Base-by-base conservation (phyloP, 2,888 invertebrate species). In the Sclerodermus sp. region DNA sequence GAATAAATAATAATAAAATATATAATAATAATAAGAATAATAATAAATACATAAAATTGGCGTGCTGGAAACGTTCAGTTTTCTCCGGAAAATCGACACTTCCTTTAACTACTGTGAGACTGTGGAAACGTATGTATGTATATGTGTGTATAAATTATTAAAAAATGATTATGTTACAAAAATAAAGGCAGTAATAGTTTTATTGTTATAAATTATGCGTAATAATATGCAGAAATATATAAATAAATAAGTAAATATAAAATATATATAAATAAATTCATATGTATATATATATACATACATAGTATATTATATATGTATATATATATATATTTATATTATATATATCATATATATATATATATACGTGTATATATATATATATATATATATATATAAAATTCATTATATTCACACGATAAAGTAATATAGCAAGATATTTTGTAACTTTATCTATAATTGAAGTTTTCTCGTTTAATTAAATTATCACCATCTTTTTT, bases 141-240 rank as follows among this genome's bases (percentile, higher is more conserved):
- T 55, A 57, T 45, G 46, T 61, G 53, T 47, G n/a, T 52, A 54
- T 46, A 58, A 47, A 54, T 64, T 58, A 57, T 49, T 52, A 57
- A 62, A 62, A 55, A 62, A 68, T 57, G 54, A 72, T 62, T 72
- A 67, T 67, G 68, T 73, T 70, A 69, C 62, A 61, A 64, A 67
- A 66, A 53, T 71, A 74, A 73, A 68, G 58, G 67, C 71, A 74
- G 73, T 71, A 71, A 73, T 74, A 73, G 73, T 69, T 23, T 68
- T 70, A 57, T 60, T 63, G 63, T 61, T 53, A 58, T 55, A 57
- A 66, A 52, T 59, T 57, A 58, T 51, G 57, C 53, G 42, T 53
- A 56, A 52, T 46, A 23, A 23, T 23, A 23, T 23, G 8, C 3
- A 5, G 23, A 23, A 8, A 23, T 23, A 23, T 23, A 23, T 23